Evolutionary conservation across 1,140 invertebrate species (phyloP).

Genomic region (Xylocopa sonorina): DNA sequence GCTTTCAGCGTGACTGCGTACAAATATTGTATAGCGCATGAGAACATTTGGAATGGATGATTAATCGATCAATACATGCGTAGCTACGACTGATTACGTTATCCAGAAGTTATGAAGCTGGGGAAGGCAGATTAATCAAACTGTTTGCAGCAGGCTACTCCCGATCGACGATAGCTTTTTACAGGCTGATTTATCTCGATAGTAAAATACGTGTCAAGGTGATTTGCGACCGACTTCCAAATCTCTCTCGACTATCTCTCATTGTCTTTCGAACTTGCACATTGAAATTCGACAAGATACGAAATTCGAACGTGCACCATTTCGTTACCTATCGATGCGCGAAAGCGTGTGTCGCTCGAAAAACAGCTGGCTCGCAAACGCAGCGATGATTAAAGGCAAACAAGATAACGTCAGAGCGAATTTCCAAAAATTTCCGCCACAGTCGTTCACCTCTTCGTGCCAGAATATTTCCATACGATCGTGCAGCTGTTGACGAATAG

Average conservation of each 20-base stretch:
- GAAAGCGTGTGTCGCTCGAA: neutral
- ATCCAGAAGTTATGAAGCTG: neutral
- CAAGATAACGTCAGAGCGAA: slow-evolving; percentile 7
- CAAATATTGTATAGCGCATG: too few species aligned
- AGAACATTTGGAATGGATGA: too few species aligned
- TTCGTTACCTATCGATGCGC: neutral
- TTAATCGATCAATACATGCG: neutral
- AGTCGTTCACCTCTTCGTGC: neutral
- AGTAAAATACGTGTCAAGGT: neutral
- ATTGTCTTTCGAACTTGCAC: too few species aligned
- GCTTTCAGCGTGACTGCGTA: too few species aligned
- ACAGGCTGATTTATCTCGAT: neutral
- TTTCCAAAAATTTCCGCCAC: neutral
- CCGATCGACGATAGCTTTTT: neutral
- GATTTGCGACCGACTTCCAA: too few species aligned
- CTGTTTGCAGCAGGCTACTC: neutral
- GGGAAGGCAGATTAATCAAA: neutral
- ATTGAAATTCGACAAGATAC: too few species aligned
- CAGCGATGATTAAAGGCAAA: neutral
- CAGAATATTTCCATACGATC: too few species aligned
- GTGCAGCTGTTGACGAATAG: too few species aligned
- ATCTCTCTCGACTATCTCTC: too few species aligned
- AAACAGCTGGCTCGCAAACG: neutral
- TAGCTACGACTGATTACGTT: neutral
- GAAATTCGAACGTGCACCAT: too few species aligned